Evolutionary conservation across 2,888 invertebrate species (phyloP).

Genomic region (Tridacna crocea): DNA sequence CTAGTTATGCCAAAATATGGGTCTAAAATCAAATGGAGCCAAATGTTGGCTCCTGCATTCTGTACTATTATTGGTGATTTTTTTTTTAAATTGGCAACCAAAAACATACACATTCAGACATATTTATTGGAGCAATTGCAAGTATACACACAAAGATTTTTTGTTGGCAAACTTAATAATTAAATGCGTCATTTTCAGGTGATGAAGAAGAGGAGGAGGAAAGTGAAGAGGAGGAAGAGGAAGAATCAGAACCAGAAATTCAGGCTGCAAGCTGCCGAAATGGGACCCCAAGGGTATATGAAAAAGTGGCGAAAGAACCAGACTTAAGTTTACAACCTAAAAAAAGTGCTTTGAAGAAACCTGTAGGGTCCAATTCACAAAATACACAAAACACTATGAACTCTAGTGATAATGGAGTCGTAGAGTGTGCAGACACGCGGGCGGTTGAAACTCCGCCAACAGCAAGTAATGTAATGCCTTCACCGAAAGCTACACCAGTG

Average conservation of each 20-base stretch:
- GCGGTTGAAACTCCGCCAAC: constrained; percentile 26
- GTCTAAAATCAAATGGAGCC: too few species aligned
- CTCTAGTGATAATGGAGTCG: constrained; percentile 36
- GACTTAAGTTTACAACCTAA: constrained; percentile 83
- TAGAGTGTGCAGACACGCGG: constrained; percentile 25
- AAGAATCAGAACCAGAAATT: constrained; percentile 44
- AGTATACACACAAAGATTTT: too few species aligned
- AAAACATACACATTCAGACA: too few species aligned
- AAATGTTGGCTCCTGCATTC: too few species aligned
- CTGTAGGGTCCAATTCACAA: constrained; percentile 27
- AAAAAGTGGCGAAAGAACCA: constrained; percentile 83
- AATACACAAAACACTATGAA: constrained; percentile 25
- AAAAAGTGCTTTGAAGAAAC: constrained; percentile 83
- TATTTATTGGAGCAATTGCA: too few species aligned
- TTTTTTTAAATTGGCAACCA: too few species aligned
- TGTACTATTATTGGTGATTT: too few species aligned
- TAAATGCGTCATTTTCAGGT: constrained; percentile 17
- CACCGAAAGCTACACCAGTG: constrained; percentile 68
- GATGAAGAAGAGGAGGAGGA: constrained; percentile 46
- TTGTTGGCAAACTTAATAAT: too few species aligned
- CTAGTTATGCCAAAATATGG: too few species aligned
- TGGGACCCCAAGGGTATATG: constrained; percentile 67
- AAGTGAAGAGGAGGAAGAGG: constrained; percentile 37
- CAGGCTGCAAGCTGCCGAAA: neutral
- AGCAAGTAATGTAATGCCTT: constrained; percentile 45